Evolutionary conservation across 2,888 invertebrate species (phyloP).

Genomic region (Eristalinus aeneus): DNA sequence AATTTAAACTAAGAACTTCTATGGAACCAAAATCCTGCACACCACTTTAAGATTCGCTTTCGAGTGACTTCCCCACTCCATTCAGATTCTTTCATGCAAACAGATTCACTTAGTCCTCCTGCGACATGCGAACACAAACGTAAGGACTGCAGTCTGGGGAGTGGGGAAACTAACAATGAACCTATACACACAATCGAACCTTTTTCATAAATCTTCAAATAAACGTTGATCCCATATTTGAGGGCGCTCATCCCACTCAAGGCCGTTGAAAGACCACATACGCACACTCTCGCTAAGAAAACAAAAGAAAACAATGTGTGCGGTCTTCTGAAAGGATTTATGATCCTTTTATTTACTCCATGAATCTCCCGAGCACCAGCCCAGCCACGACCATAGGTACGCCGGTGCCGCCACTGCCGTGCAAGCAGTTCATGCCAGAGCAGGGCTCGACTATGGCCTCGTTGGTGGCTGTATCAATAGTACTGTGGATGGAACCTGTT

Average conservation of each 20-base stretch:
- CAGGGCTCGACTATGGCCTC: conserved; percentile 2
- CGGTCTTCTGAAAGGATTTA: conserved; percentile 70
- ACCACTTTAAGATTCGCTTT: conserved; percentile 25
- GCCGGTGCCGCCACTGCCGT: background rate
- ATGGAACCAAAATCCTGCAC: background rate
- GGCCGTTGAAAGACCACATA: conserved; percentile 9
- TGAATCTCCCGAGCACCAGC: conserved; percentile 61
- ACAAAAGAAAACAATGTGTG: conserved; percentile 70
- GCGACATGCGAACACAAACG: conserved; percentile 28
- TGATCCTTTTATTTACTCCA: conserved; percentile 71
- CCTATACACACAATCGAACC: conserved; percentile 65
- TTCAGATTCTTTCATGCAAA: background rate
- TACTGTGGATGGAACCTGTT: conserved; percentile 48
- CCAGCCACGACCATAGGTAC: conserved; percentile 26
- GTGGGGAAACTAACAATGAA: conserved; percentile 65
- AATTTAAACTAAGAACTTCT: too few relatives aligned
- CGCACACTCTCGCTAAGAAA: conserved; percentile 61
- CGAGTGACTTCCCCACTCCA: conserved; percentile 11
- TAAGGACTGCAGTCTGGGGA: conserved; percentile 29
- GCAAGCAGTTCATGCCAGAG: background rate
- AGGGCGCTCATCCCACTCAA: background rate
- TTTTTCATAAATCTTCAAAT: conserved; percentile 70
- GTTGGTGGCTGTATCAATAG: conserved; percentile 53
- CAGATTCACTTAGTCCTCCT: background rate
- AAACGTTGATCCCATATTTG: conserved; percentile 47